A percentile compares a stretch with the other conserved stretches of the same genome.
phyloP scores from a whole-genome alignment of 2,113 vertebrate species.

The Calyptomena viridis region DNA sequence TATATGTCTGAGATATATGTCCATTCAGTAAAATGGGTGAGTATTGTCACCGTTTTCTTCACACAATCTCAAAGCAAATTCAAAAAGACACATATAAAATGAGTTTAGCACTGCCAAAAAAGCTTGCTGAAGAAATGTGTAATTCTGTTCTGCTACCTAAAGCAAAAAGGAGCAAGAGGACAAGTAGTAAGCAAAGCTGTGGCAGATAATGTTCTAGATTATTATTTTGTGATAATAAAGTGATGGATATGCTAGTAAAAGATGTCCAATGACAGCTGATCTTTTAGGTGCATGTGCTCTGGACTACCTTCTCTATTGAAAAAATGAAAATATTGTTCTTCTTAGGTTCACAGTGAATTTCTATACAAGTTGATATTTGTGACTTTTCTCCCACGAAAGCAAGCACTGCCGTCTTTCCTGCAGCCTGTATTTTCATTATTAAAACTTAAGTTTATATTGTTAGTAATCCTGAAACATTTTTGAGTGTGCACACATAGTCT shows the following conservation, averaged over 20 bases:
- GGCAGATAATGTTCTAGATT: neutral
- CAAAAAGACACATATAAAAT: neutral
- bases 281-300: neutral
- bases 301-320: neutral
- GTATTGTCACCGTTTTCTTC: neutral
- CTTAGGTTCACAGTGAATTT: neutral
- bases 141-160: neutral
- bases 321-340: neutral
- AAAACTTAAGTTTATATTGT: neutral
- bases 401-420: neutral
- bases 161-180: neutral
- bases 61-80: neutral
- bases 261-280: neutral
- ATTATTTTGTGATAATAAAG: neutral
- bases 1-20: too few relatives aligned
- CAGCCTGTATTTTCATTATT: neutral
- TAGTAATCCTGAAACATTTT: slow-evolving; percentile 14
- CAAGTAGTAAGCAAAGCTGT: neutral
- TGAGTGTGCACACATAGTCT: accelerated
- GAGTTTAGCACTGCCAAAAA: neutral
- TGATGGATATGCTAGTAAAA: neutral
- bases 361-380: neutral
- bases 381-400: neutral
- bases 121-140: neutral
- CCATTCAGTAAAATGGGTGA: neutral